These are phyloP conservation scores for Aleiodes sp. DNA, from an alignment of 1,140 invertebrate genomes.

Conservation along the genomic window DNA sequence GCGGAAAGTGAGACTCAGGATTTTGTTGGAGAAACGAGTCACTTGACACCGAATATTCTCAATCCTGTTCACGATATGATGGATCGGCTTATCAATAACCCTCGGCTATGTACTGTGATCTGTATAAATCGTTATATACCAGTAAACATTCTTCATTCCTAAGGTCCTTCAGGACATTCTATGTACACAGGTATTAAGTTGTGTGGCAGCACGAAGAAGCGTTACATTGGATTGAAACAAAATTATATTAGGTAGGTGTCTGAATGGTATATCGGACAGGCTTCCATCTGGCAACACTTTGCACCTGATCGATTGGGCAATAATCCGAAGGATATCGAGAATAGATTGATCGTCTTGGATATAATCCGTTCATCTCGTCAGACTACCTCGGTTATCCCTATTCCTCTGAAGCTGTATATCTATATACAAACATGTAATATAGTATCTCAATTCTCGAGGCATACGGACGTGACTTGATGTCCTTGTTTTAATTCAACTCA, in stretches of 20 bases:
- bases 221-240: too few species aligned
- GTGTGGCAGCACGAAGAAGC: too few species aligned
- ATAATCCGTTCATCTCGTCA: constrained; percentile 1
- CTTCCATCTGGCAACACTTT: background rate
- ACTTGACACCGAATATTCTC: background rate
- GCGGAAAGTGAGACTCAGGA: background rate
- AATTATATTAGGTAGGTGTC: too few species aligned
- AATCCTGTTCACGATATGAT: constrained; percentile 3
- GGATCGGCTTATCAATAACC: background rate
- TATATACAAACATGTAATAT: too few species aligned
- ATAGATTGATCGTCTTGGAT: constrained; percentile 4
- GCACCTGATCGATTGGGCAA: background rate
- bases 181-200: too few species aligned
- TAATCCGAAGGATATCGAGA: background rate
- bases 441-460: background rate
- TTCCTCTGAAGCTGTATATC: too few species aligned
- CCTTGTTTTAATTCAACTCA: constrained; percentile 1
- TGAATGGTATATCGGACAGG: background rate
- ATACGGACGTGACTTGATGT: background rate
- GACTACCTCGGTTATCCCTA: constrained; percentile 4
- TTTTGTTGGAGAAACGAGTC: background rate
- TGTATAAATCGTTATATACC: background rate
- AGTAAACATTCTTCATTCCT: background rate
- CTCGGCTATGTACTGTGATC: background rate
- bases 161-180: too few species aligned